A percentile compares a stretch with the other conserved stretches of the same genome.
Evolutionary conservation across 2,113 vertebrate species (phyloP).

Genomic region (Recurvirostra avosetta): DNA sequence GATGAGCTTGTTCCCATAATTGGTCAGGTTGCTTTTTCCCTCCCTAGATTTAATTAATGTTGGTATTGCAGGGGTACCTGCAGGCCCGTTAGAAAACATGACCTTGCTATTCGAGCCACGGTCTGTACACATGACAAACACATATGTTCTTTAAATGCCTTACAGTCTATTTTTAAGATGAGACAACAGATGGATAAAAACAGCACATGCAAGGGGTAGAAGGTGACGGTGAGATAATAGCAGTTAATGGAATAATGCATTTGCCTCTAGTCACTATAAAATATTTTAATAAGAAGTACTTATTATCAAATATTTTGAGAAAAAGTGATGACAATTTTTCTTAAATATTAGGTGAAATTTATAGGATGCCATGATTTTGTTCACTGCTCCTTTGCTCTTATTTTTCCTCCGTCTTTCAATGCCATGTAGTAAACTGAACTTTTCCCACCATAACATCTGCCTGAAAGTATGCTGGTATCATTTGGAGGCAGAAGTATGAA

Average conservation of each 20-base stretch:
- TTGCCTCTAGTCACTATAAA: background rate
- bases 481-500: background rate
- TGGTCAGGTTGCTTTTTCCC: background rate
- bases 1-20: conserved; percentile 15
- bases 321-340: background rate
- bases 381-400: background rate
- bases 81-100: background rate
- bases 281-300: background rate
- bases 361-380: background rate
- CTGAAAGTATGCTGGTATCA: background rate
- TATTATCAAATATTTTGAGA: background rate
- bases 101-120: background rate
- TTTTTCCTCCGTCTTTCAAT: background rate
- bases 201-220: background rate
- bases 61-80: background rate
- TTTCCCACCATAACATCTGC: background rate
- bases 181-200: background rate
- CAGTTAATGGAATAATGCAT: background rate
- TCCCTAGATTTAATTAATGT: background rate
- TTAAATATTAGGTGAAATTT: background rate
- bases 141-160: background rate
- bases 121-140: background rate
- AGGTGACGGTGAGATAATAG: background rate
- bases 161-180: background rate
- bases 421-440: background rate